Evolutionary conservation across 2,113 vertebrate genomes (phyloP).

Genomic region (Harpagus bidentatus): DNA sequence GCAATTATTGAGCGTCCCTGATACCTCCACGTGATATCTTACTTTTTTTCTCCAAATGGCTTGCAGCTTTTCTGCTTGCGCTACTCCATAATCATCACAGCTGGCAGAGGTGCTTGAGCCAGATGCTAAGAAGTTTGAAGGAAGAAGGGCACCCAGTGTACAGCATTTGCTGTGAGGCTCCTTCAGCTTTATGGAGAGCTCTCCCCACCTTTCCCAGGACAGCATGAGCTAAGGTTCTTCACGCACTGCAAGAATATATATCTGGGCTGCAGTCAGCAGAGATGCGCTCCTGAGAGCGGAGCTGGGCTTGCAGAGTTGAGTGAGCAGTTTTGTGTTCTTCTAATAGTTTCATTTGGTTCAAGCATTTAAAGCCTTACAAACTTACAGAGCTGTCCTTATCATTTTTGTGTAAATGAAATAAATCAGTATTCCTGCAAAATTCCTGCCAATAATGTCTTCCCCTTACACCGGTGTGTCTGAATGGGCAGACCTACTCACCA

Average conservation of each 20-base stretch:
- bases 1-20: background rate
- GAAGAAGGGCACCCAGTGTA: background rate
- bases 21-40: background rate
- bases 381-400: background rate
- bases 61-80: background rate
- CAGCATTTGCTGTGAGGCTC: background rate
- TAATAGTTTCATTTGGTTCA: background rate
- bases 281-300: background rate
- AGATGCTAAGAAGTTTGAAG: background rate
- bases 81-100: background rate
- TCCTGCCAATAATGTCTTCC: background rate
- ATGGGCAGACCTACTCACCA: background rate
- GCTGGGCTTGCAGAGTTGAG: background rate
- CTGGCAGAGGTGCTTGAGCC: background rate
- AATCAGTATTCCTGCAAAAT: background rate
- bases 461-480: background rate
- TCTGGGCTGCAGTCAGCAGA: background rate
- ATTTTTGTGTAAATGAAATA: background rate
- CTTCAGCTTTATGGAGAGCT: background rate
- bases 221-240: background rate
- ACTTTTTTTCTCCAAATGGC: background rate
- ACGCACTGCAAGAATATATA: fast-evolving
- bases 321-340: background rate
- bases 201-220: background rate
- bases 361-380: background rate